Base-by-base conservation (phyloP, 1,140 invertebrate species). In the Platyscapa corneri region DNA sequence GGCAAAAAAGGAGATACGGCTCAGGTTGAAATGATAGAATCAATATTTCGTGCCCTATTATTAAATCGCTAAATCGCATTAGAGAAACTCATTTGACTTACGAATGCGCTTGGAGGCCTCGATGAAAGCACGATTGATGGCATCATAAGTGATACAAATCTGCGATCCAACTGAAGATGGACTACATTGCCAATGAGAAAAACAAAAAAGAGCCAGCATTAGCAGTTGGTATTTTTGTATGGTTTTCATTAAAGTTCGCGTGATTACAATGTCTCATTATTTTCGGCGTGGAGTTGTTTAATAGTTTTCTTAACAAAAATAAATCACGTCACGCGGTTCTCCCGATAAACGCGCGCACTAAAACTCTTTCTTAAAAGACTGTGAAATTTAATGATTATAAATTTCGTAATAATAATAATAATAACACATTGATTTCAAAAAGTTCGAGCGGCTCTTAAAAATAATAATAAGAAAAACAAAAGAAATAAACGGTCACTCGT, bases 61-160 rank as follows among this genome's bases (percentile, higher is more conserved):
- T 56, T 76, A 60, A 74, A 32, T 60, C 18, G 32, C 23, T 76
- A 60, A 74, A 32, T 60, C 18, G 32, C 23, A 16, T 0, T 72
- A 82, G 81, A 49, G 70, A 30, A 76, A 76, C 49, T 46, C 0
- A 18, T n/a, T 65, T 34, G 39, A 84, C 83, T 87, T 95, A 97
- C 97, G 94, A 89, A 97, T 96, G 93, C 97, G 95, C 91, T 97
- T 97, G 88, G 97, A 95, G 27, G 97, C 97, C 90, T 98, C 96
- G 79, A 96, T 91, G 93, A 98, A 98, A 56, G 98, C 97, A 85
- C 96, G 95, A 94, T 98, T 98, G 78, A 98, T 95, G 53, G 97
- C 97, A 88, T 98, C 97, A 91, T 98, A 98, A 23, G 97, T 98
- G 89, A 98, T 98, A 92, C 97, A 98, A 37, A 96, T 96, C 86